Evolutionary conservation across 2,888 invertebrate genomes (phyloP).

Genomic region (Notocelia uddmanniana): DNA sequence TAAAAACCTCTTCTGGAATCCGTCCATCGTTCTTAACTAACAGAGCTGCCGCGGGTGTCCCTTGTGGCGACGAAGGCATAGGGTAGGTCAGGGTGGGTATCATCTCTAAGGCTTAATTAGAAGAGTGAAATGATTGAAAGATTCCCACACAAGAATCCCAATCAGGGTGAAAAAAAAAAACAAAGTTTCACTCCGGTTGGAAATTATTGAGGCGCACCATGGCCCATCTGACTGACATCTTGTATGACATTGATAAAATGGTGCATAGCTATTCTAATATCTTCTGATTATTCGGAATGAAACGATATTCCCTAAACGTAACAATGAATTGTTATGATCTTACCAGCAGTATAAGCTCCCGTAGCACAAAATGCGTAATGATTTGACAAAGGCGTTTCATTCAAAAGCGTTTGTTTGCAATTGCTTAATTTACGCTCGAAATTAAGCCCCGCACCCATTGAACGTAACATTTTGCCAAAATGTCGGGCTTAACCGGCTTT

Average conservation of each 20-base stretch:
- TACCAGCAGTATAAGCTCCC: constrained; percentile 4
- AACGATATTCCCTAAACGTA: neutral
- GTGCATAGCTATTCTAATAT: neutral
- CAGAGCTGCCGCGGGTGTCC: too few relatives aligned
- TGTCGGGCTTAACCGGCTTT: constrained; percentile 51
- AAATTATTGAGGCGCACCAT: too few relatives aligned
- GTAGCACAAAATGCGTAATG: constrained; percentile 32
- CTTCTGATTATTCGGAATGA: neutral
- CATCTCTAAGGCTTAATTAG: too few relatives aligned
- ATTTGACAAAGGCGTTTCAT: constrained; percentile 24
- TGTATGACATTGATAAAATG: neutral
- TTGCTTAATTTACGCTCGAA: constrained; percentile 32
- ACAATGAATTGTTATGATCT: constrained; percentile 14
- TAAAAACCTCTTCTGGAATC: too few relatives aligned
- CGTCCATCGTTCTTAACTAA: too few relatives aligned
- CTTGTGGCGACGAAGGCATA: too few relatives aligned
- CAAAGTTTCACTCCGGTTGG: too few relatives aligned
- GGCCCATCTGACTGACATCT: too few relatives aligned
- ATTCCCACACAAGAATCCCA: too few relatives aligned
- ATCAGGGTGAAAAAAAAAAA: too few relatives aligned
- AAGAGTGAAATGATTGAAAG: too few relatives aligned
- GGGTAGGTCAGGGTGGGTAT: too few relatives aligned
- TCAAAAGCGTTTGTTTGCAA: constrained; percentile 39
- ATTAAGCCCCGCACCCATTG: constrained; percentile 33
- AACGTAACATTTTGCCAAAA: constrained; percentile 31